A percentile compares a stretch with the other conserved stretches of the same genome.
Conservation (phyloP, 2,797 vertebrate species). For the Eutrigla gurnardus region DNA sequence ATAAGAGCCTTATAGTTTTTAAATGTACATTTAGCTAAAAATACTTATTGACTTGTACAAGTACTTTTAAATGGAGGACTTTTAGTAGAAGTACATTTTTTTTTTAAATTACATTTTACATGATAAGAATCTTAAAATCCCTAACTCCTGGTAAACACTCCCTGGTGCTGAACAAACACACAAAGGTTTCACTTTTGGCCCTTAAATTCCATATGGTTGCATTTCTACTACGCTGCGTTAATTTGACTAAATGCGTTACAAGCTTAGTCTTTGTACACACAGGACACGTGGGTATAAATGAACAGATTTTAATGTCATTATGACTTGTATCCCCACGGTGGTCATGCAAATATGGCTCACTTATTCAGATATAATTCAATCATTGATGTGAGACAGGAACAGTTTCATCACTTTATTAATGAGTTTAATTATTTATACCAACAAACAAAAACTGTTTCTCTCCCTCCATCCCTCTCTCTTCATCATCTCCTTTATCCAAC, state of each 20-base stretch:
- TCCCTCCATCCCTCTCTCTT: slow-evolving; percentile 80
- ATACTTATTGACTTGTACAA: neutral
- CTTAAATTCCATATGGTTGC: neutral
- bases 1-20: neutral
- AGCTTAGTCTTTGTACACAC: neutral
- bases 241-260: neutral
- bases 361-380: slow-evolving; percentile 31
- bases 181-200: neutral
- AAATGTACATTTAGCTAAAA: neutral
- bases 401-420: slow-evolving; percentile 89
- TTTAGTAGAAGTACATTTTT: neutral
- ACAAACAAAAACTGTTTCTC: slow-evolving; percentile 88
- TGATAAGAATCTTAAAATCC: neutral
- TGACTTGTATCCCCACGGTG: neutral
- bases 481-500: slow-evolving; percentile 78
- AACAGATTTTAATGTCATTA: neutral
- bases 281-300: neutral
- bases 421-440: slow-evolving; percentile 91
- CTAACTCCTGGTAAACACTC: neutral
- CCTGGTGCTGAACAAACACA: neutral
- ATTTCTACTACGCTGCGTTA: neutral
- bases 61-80: neutral
- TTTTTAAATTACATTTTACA: neutral
- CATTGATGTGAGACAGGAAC: slow-evolving; percentile 63
- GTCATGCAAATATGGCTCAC: slow-evolving; percentile 15